Conservation (phyloP, 92 coral and sea anemone genomes). For the Micromussa lordhowensis region DNA sequence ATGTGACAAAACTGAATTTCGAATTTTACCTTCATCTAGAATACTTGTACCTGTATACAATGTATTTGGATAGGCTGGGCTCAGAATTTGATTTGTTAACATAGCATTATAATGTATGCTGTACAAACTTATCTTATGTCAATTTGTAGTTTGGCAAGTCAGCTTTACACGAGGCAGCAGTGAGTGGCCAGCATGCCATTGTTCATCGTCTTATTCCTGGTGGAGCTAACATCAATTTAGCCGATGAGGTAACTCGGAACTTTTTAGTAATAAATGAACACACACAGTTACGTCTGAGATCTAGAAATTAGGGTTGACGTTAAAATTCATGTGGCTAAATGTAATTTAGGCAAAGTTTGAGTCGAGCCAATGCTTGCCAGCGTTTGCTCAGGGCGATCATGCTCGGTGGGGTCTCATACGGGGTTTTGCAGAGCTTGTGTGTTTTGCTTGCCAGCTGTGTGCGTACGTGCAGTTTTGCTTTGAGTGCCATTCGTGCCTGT, state of each 20-base stretch:
- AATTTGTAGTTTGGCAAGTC: conserved; percentile 81
- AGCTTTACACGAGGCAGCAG: conserved; percentile 90
- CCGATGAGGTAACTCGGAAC: conserved; percentile 75
- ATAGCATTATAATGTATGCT: neutral
- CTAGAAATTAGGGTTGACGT: neutral
- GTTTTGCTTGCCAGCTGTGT: no score
- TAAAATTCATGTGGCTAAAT: no score
- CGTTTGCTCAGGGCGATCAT: no score
- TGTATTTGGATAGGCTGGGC: neutral
- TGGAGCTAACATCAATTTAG: conserved; percentile 73
- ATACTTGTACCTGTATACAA: neutral
- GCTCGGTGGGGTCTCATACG: no score
- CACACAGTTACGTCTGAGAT: neutral
- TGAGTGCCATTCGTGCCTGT: no score
- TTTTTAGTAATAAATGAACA: neutral
- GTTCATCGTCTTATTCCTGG: conserved; percentile 75
- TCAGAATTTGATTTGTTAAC: neutral
- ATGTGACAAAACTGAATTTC: neutral
- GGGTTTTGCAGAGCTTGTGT: no score
- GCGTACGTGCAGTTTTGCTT: no score
- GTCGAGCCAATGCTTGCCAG: no score
- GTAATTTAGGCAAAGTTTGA: no score
- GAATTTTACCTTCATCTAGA: neutral
- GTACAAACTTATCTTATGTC: neutral
- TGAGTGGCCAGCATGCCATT: conserved; percentile 84